phyloP scores from a whole-genome alignment of 2,113 vertebrate species.

The Semnopithecus entellus region DNA sequence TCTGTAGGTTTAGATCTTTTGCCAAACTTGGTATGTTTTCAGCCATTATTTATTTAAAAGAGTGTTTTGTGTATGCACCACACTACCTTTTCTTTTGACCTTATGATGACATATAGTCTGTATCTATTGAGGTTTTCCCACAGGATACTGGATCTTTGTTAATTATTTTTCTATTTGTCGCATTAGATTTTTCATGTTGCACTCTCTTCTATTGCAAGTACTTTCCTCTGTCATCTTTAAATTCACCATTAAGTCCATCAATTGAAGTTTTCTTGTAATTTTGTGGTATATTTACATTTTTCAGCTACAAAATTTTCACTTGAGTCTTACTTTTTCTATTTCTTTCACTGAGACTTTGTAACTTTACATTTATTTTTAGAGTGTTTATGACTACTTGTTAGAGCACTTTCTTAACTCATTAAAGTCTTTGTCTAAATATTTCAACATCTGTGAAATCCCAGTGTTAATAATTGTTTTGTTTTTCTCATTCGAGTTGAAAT shows the following conservation, averaged over 20 bases:
- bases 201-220: background rate
- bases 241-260: background rate
- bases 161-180: background rate
- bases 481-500: background rate
- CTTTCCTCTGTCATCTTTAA: background rate
- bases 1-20: background rate
- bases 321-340: background rate
- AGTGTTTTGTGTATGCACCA: background rate
- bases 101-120: background rate
- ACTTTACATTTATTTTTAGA: background rate
- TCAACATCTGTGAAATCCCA: background rate
- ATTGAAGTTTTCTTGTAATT: background rate
- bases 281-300: background rate
- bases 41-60: background rate
- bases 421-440: background rate
- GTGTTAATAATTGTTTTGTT: background rate
- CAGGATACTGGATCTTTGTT: background rate
- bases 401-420: background rate
- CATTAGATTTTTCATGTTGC: background rate
- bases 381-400: background rate
- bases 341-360: background rate
- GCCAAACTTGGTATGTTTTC: background rate
- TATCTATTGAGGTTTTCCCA: background rate
- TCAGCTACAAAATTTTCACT: too few species aligned
- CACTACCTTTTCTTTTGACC: background rate